Evolutionary conservation across 2,797 vertebrate species (phyloP).

Genomic region (Oryzias sinensis): DNA sequence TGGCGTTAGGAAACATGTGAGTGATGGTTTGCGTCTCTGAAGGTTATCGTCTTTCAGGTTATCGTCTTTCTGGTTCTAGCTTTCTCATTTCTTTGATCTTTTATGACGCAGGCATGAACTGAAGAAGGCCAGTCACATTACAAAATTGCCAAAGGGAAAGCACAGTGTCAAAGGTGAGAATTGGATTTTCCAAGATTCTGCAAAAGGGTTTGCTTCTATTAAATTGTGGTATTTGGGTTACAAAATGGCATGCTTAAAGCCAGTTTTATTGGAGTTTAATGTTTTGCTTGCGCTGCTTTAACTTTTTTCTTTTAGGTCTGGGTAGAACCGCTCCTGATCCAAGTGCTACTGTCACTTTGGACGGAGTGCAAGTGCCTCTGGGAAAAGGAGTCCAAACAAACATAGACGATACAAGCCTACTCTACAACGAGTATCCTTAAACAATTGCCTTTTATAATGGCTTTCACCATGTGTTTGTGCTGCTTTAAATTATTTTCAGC

Average conservation of each 20-base stretch:
- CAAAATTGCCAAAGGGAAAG: slow-evolving; percentile 95
- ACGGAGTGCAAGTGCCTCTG: slow-evolving; percentile 92
- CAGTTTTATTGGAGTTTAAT: neutral
- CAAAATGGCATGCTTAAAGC: neutral
- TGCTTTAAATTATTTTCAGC: too few relatives aligned
- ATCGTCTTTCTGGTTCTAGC: neutral
- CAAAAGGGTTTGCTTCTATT: too few relatives aligned
- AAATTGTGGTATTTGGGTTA: too few relatives aligned
- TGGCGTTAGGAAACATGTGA: slow-evolving; percentile 97
- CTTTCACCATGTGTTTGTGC: neutral
- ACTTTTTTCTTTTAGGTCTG: slow-evolving; percentile 78
- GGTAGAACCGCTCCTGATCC: slow-evolving; percentile 95
- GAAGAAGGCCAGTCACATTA: slow-evolving; percentile 94
- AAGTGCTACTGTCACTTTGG: slow-evolving; percentile 78
- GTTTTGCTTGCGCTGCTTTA: neutral
- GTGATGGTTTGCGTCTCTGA: slow-evolving; percentile 45
- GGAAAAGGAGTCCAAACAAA: slow-evolving; percentile 88
- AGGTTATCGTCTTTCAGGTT: neutral
- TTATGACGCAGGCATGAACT: slow-evolving; percentile 85
- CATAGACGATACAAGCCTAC: slow-evolving; percentile 91
- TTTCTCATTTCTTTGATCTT: neutral
- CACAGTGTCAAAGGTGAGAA: slow-evolving; percentile 96
- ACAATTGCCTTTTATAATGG: slow-evolving; percentile 1
- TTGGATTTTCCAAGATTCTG: too few relatives aligned
- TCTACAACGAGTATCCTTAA: slow-evolving; percentile 99